Evolutionary conservation across 1,140 invertebrate genomes (phyloP).

Genomic region (Drosophila pruinosa): DNA sequence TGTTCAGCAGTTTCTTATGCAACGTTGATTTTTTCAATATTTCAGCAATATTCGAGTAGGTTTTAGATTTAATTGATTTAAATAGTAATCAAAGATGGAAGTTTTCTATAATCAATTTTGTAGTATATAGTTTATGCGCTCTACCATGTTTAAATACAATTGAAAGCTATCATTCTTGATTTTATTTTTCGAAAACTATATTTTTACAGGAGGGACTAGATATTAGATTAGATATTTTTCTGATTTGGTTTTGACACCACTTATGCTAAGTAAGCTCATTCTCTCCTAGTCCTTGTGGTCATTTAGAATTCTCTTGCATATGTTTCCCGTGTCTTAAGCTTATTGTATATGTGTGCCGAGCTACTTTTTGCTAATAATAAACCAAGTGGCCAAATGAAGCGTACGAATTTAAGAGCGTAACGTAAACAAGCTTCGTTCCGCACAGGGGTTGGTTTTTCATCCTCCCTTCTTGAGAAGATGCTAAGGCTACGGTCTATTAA

Average conservation of each 20-base stretch:
- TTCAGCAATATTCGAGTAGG: too few species aligned
- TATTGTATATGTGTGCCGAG: neutral
- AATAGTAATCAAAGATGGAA: too few species aligned
- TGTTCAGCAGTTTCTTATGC: too few species aligned
- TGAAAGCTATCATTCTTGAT: too few species aligned
- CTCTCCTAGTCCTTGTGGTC: neutral
- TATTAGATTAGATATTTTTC: too few species aligned
- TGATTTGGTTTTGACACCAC: neutral
- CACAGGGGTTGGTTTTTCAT: neutral
- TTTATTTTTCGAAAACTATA: too few species aligned
- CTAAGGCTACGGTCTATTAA: slow-evolving; percentile 31
- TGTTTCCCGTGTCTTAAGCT: neutral
- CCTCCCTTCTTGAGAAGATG: neutral
- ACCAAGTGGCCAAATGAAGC: slow-evolving; percentile 21
- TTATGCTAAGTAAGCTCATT: slow-evolving; percentile 11
- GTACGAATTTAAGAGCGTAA: slow-evolving; percentile 24
- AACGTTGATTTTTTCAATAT: too few species aligned
- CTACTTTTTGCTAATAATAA: slow-evolving; percentile 31
- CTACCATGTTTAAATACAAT: too few species aligned
- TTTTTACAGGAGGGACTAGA: too few species aligned
- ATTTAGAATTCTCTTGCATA: slow-evolving; percentile 12
- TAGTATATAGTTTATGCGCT: too few species aligned
- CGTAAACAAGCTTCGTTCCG: slow-evolving; percentile 15
- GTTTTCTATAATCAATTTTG: too few species aligned
- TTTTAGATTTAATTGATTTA: too few species aligned